Conservation (phyloP, 2,113 vertebrate genomes). For the Macheiramphus alcinus region DNA sequence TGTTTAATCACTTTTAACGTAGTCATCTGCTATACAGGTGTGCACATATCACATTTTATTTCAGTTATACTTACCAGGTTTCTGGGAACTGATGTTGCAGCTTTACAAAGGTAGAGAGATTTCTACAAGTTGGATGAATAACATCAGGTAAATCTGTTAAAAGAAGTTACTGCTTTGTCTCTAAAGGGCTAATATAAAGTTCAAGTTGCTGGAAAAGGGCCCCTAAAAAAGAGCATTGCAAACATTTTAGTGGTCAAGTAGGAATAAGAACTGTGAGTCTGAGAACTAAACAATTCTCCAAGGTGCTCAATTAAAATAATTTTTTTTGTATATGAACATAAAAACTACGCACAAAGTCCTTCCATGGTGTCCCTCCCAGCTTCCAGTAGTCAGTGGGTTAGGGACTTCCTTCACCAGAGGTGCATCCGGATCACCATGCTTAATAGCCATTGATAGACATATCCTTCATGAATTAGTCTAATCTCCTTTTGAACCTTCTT, state of each 20-base stretch:
- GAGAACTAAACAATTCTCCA: not conserved
- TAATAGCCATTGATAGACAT: constrained; percentile 43
- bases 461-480: constrained; percentile 31
- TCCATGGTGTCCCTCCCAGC: not conserved
- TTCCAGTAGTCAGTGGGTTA: not conserved
- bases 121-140: constrained; percentile 3
- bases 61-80: constrained; percentile 52
- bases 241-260: not conserved
- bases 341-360: not conserved
- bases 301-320: not conserved
- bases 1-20: constrained; percentile 58
- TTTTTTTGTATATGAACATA: not conserved
- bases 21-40: constrained; percentile 79
- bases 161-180: constrained; percentile 26
- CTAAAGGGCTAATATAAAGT: not conserved
- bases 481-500: constrained; percentile 36
- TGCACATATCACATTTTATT: constrained; percentile 64
- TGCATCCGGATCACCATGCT: constrained; percentile 1
- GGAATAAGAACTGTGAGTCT: not conserved
- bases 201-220: not conserved
- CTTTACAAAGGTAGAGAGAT: constrained; percentile 30
- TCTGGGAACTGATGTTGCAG: constrained; percentile 22
- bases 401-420: not conserved
- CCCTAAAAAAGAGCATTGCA: not conserved
- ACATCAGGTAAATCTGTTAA: constrained; percentile 9